A percentile compares a stretch with the other conserved stretches of the same genome.
These are phyloP conservation scores for Onthophagus sagittarius DNA, from an alignment of 2,888 invertebrate genomes.

Conservation along the genomic window DNA sequence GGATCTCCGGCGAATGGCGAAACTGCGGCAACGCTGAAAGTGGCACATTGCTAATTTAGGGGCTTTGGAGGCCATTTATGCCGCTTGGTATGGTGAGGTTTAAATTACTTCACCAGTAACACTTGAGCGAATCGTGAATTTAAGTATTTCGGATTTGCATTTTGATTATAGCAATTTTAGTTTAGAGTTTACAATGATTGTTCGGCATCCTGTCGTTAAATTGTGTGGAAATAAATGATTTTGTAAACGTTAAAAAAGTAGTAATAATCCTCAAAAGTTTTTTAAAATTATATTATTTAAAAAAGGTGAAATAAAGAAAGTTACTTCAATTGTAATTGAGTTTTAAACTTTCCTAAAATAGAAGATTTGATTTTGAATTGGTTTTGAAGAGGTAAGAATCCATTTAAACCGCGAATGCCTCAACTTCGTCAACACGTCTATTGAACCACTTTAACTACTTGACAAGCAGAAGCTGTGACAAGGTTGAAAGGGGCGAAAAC, in stretches of 20 bases:
- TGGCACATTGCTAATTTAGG: not conserved
- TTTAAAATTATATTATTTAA: too few relatives aligned
- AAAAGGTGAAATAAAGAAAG: too few relatives aligned
- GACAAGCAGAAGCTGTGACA: not conserved
- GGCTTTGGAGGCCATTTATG: not conserved
- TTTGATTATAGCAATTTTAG: not conserved
- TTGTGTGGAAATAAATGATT: too few relatives aligned
- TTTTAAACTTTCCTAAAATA: too few relatives aligned
- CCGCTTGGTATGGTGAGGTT: not conserved
- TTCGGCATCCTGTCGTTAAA: too few relatives aligned
- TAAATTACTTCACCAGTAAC: not conserved
- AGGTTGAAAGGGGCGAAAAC: not conserved
- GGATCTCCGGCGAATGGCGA: not conserved
- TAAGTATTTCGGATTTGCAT: not conserved
- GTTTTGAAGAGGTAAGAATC: too few relatives aligned
- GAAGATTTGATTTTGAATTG: too few relatives aligned
- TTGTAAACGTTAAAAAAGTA: too few relatives aligned
- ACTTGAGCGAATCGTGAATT: not conserved
- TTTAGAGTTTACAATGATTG: too few relatives aligned
- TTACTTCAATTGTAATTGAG: too few relatives aligned
- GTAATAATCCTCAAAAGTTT: too few relatives aligned
- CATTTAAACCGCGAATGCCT: not conserved
- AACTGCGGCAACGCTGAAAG: not conserved
- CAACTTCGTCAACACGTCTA: not conserved
- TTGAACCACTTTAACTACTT: not conserved